These are phyloP conservation scores for Metridium senile DNA, from an alignment of 92 coral and sea anemone genomes.

Conservation along the genomic window DNA sequence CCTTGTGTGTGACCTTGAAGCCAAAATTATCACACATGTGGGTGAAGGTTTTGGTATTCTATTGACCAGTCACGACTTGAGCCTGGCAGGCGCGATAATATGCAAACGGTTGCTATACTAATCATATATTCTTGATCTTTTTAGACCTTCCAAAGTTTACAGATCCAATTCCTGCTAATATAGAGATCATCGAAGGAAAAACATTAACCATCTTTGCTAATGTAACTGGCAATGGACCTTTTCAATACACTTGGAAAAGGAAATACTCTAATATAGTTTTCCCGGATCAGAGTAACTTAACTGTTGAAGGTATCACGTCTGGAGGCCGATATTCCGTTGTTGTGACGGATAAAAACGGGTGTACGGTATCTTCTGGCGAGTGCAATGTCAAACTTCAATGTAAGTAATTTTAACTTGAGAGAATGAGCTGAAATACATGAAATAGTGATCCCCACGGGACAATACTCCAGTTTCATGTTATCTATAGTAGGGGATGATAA, in stretches of 20 bases:
- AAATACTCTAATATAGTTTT: neutral
- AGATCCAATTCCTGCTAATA: neutral
- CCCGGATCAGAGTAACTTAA: neutral
- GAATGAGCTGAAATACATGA: too few relatives aligned
- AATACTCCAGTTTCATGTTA: too few relatives aligned
- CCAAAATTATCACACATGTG: too few relatives aligned
- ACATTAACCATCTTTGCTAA: neutral
- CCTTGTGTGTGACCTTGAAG: too few relatives aligned
- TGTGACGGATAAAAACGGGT: neutral
- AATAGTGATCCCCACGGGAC: too few relatives aligned
- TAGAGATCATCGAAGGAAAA: neutral
- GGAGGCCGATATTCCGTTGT: neutral
- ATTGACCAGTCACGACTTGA: too few relatives aligned
- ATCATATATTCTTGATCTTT: too few relatives aligned
- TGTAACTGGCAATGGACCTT: neutral
- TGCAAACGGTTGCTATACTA: neutral
- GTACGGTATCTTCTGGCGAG: neutral
- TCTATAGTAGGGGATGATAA: constrained; percentile 1
- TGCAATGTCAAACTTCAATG: neutral
- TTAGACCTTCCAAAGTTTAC: neutral
- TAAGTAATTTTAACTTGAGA: neutral
- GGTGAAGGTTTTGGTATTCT: too few relatives aligned
- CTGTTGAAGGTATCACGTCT: neutral
- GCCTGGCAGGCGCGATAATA: too few relatives aligned
- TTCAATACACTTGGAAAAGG: neutral